Evolutionary conservation across 2,888 invertebrate genomes (phyloP).

Genomic region (Agyllia agylla): DNA sequence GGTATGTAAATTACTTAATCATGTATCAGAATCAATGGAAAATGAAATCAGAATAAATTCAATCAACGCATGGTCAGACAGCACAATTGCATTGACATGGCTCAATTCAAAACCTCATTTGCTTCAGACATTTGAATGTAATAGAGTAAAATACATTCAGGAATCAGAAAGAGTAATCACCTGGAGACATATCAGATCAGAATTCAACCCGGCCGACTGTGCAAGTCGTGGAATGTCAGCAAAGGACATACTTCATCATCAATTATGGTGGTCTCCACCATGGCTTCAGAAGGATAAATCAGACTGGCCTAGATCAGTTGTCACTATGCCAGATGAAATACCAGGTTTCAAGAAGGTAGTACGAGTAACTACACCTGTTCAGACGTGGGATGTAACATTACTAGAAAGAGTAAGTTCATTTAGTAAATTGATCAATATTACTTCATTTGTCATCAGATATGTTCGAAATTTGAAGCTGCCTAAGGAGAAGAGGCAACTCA

Average conservation of each 20-base stretch:
- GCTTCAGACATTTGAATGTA: constrained; percentile 11
- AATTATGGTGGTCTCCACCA: not conserved
- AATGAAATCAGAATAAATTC: not conserved
- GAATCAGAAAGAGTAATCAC: constrained; percentile 2
- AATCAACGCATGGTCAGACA: constrained; percentile 15
- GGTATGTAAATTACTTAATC: not conserved
- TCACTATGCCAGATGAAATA: not conserved
- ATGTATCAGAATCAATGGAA: not conserved
- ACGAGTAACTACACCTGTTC: not conserved
- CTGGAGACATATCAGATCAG: constrained; percentile 1
- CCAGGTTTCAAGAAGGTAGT: not conserved
- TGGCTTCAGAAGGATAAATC: not conserved
- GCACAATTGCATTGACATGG: not conserved
- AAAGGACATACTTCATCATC: not conserved
- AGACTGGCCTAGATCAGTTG: not conserved
- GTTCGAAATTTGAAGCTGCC: not conserved
- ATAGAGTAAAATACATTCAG: constrained; percentile 9
- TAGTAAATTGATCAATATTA: not conserved
- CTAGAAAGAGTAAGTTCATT: constrained; percentile 8
- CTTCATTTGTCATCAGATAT: not conserved
- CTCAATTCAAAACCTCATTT: not conserved
- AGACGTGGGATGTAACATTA: not conserved
- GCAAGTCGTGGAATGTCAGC: constrained; percentile 11
- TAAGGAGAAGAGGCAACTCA: not conserved
- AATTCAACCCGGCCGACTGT: not conserved